phyloP scores from a whole-genome alignment of 2,797 vertebrate species.

The Oryzias dopingdopingensis region DNA sequence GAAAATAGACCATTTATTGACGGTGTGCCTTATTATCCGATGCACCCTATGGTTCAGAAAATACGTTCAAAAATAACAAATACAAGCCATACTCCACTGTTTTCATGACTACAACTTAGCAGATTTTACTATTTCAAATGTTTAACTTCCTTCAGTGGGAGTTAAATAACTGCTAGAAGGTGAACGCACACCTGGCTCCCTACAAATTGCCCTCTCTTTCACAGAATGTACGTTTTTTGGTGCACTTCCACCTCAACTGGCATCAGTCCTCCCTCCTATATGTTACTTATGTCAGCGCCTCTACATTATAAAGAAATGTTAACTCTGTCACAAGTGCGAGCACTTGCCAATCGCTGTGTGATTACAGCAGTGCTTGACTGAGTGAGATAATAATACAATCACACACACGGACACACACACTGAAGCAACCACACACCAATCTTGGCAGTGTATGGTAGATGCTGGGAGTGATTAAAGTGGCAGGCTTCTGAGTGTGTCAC shows the following conservation, averaged over 20 bases:
- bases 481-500: slow-evolving; percentile 67
- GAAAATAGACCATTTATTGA: too few species aligned
- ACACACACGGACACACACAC: slow-evolving; percentile 32
- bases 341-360: slow-evolving; percentile 58
- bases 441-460: slow-evolving; percentile 65
- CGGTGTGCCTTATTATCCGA: too few species aligned
- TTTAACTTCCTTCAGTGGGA: slow-evolving; percentile 9
- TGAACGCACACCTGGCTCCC: slow-evolving; percentile 8
- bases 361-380: slow-evolving; percentile 63
- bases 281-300: slow-evolving; percentile 43
- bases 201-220: slow-evolving; percentile 4
- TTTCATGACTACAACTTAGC: slow-evolving; percentile 11
- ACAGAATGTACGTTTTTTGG: slow-evolving; percentile 28
- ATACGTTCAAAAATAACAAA: neutral
- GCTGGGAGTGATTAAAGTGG: slow-evolving; percentile 75
- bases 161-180: slow-evolving; percentile 6
- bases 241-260: neutral
- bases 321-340: slow-evolving; percentile 63
- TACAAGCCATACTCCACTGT: neutral
- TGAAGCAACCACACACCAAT: slow-evolving; percentile 54
- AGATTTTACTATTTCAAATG: slow-evolving; percentile 16
- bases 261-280: slow-evolving; percentile 26
- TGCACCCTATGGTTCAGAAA: too few species aligned
- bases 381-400: slow-evolving; percentile 62
- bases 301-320: slow-evolving; percentile 60